These are phyloP conservation scores for Leguminivora glycinivorella DNA, from an alignment of 1,140 invertebrate genomes.

Conservation along the genomic window DNA sequence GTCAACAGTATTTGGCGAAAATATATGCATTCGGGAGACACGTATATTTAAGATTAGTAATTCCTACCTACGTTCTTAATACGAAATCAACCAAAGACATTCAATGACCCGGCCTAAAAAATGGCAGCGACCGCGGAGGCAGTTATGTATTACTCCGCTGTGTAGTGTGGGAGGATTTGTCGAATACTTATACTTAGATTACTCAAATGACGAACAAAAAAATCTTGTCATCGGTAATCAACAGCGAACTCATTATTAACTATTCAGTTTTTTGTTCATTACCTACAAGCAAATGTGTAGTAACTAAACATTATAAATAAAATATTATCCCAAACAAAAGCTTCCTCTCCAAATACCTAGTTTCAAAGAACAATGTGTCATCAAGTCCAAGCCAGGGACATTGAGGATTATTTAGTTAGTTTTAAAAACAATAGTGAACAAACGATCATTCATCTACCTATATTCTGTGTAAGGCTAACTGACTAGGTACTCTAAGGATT, in stretches of 20 bases:
- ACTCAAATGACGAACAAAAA: constrained; percentile 1
- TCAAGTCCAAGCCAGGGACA: constrained; percentile 2
- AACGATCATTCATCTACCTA: background rate
- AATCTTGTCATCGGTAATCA: background rate
- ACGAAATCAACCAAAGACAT: background rate
- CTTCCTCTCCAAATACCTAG: background rate
- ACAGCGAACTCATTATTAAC: background rate
- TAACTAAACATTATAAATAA: background rate
- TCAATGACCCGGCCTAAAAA: constrained; percentile 11
- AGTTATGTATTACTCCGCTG: background rate
- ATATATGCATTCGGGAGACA: too few relatives aligned
- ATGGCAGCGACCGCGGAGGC: background rate
- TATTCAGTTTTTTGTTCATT: constrained; percentile 2
- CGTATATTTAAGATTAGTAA: background rate
- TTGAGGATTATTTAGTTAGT: background rate
- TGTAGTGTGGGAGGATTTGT: background rate
- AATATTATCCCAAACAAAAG: background rate
- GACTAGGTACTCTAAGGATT: background rate
- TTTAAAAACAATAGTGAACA: background rate
- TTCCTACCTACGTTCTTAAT: background rate
- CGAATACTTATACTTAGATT: background rate
- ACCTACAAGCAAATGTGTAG: background rate
- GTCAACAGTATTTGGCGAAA: too few relatives aligned
- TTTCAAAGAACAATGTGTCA: background rate
- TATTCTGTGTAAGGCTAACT: background rate